phyloP scores from a whole-genome alignment of 2,113 vertebrate genomes.

The Antechinus flavipes region DNA sequence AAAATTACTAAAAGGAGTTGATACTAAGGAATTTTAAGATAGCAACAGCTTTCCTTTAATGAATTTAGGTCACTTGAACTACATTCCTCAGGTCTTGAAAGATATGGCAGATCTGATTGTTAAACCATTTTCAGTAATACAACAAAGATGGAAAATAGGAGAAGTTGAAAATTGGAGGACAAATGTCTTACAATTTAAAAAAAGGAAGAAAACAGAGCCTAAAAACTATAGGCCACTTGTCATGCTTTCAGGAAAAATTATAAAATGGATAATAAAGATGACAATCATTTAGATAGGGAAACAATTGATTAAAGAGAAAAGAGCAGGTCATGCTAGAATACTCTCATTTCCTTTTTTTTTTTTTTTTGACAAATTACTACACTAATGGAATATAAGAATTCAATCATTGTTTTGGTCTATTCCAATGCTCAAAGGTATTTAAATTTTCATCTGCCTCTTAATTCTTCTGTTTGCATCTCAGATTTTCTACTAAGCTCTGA shows the following conservation, averaged over 20 bases:
- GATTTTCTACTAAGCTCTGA: not conserved
- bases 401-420: not conserved
- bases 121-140: not conserved
- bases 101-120: not conserved
- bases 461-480: not conserved
- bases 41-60: not conserved
- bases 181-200: not conserved
- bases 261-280: not conserved
- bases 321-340: not conserved
- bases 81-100: not conserved
- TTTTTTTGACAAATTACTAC: not conserved
- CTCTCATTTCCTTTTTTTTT: not conserved
- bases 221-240: not conserved
- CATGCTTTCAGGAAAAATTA: not conserved
- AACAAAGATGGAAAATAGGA: not conserved
- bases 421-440: not conserved
- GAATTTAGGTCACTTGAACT: not conserved
- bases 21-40: not conserved
- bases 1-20: not conserved
- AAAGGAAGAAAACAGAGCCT: not conserved
- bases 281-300: not conserved
- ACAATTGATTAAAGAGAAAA: not conserved
- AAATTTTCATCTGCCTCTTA: not conserved
- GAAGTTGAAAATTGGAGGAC: not conserved
- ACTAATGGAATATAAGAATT: not conserved